Conservation (phyloP, 2,797 vertebrate genomes). For the Danio tinwini region DNA sequence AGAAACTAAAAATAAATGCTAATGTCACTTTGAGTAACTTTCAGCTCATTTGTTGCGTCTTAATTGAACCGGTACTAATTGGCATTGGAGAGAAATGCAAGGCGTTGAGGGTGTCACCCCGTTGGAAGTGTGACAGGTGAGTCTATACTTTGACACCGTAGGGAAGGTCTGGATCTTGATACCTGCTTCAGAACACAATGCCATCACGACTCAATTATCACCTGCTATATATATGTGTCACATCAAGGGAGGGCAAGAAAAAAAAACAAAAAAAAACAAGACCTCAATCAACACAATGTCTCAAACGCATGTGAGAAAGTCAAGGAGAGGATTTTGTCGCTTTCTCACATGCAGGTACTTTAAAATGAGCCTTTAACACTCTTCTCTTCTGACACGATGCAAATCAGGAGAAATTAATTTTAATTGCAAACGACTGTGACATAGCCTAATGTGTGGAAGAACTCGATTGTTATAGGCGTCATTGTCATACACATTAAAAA, state of each 20-base stretch:
- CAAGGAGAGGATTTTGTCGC: constrained; percentile 43
- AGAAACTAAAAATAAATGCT: neutral
- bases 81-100: constrained; percentile 71
- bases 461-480: constrained; percentile 18
- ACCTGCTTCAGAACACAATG: constrained; percentile 69
- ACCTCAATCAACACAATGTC: constrained; percentile 63
- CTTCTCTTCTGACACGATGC: constrained; percentile 29
- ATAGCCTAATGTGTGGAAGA: constrained; percentile 30
- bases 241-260: constrained; percentile 12
- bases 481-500: constrained; percentile 21
- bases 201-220: constrained; percentile 81
- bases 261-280: constrained; percentile 35
- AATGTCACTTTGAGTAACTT: constrained; percentile 11
- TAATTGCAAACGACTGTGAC: constrained; percentile 52
- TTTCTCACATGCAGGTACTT: constrained; percentile 43
- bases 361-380: constrained; percentile 56
- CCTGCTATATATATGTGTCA: constrained; percentile 79
- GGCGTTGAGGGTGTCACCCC: constrained; percentile 70
- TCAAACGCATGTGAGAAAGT: constrained; percentile 61
- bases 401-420: constrained; percentile 38
- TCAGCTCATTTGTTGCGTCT: constrained; percentile 52
- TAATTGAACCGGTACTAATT: constrained; percentile 80
- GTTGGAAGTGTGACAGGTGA: constrained; percentile 74
- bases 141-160: constrained; percentile 69
- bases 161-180: constrained; percentile 54